Evolutionary conservation across 2,888 invertebrate species (phyloP), one percentile per base, ranked within the genome.

Genomic region (Drosophila percnosoma): DNA sequence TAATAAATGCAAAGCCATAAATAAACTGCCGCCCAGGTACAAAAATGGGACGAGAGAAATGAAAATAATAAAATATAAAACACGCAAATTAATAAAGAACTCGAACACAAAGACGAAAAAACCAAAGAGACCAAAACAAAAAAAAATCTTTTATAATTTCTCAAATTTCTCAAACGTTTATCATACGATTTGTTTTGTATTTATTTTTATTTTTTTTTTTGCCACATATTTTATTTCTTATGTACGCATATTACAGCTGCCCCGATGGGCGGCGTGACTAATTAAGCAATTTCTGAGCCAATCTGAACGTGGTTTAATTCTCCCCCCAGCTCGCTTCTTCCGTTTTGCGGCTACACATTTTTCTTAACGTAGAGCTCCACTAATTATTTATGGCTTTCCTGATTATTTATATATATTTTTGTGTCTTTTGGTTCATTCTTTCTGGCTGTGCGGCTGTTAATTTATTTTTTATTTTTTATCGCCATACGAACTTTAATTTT

Each of bases 271-370:
- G 68, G 77, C 83, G 75, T 89, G 85, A 87, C 89, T 87, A 89
- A 87, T 87, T 87, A 89, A 87, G 89, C 89, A 89, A 87, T 87
- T 87, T 89, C 81, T 84, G 81, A 84, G 79, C 80, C 87, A 87
- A 83, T 88, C 76, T 80, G 21, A 51, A 66, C 69, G 60, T 68
- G 60, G 33, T 34, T 59, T 66, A 53, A 54, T 36, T n/a, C 24
- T 5, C 18, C 24, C 4, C 18, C 15, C 24, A 4, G 13, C 54
- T 52, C 18, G 15, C 48, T 61, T 31, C 40, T 64, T 64, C 64
- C 54, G 51, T 42, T 65, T 70, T 54, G 36, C 49, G 24, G 42
- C 62, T 34, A 60, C 59, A 63, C 33, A 61, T 66, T 66, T 49
- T 60, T 61, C 68, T 73, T 77, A 69, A 74, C 68, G 48, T 67